Base-by-base conservation (phyloP, 2,888 invertebrate species). In the Caprella mutica region DNA sequence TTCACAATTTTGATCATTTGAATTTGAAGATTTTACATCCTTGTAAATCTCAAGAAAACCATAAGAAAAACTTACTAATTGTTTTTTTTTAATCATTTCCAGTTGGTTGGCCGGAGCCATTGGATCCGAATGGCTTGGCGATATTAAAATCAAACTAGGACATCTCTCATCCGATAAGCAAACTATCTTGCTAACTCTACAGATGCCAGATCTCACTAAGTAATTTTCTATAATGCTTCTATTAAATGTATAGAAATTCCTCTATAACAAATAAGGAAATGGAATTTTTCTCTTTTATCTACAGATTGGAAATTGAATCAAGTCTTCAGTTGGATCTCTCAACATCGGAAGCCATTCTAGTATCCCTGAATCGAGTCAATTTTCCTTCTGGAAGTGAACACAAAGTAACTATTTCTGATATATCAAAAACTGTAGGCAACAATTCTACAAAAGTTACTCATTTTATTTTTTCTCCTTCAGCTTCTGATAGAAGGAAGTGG, bases 261-360 rank as follows among this genome's bases (percentile, higher is more conserved):
- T 33, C 33, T 40, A 5, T 33, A 33, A 33, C 33, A 33, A 9
- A 33, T 8, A 9, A 9, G 8, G 14, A 33, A 33, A 33, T 33
- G 33, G 33, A 33, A 33, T 14, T 33, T 8, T 33, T 33, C 33
- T 33, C 14, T 33, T 14, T 33, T 33, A 9, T 8, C 14, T 24
- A 26, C 30, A 48, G 48, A 48, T 24, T 48, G 48, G 48, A 48
- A 29, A 24, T 30, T 6, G 48, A 48, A n/a, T 48, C 48, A 8
- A 24, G 48, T 9, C 30, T 48, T 6, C 19, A 14, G 48, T 30
- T 48, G 48, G 19, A 48, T 17, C 30, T 48, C 30, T 30, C 48
- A 24, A 6, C 48, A 3, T 14, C 14, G 17, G n/a, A 17, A 6
- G 48, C 48, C 9, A 21, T 48, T 1, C 30, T 48, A 9, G 29